phyloP scores from a whole-genome alignment of 2,797 vertebrate genomes.

The Chlorospingus semifuscus region DNA sequence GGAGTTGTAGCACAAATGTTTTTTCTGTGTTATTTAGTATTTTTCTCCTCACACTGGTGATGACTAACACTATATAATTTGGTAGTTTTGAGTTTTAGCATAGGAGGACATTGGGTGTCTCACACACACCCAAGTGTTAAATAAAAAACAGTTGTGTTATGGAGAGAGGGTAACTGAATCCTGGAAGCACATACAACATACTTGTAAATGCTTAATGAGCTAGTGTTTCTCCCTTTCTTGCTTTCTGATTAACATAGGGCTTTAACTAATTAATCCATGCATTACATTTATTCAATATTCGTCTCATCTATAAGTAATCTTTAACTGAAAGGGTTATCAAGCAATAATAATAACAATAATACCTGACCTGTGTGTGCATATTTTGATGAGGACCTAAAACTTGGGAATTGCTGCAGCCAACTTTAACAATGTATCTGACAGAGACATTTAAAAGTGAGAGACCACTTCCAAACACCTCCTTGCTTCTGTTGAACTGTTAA shows the following conservation, averaged over 20 bases:
- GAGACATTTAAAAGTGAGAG: not conserved
- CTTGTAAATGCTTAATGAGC: conserved; percentile 69
- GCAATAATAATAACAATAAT: not conserved
- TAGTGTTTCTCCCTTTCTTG: conserved; percentile 64
- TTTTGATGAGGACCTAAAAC: not conserved
- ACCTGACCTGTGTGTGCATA: not conserved
- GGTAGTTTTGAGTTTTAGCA: not conserved
- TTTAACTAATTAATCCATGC: conserved; percentile 67
- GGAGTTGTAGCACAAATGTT: not conserved
- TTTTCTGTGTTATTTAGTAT: not conserved
- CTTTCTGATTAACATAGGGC: conserved; percentile 56
- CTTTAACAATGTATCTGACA: not conserved
- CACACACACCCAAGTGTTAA: conserved; percentile 43
- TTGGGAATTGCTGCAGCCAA: not conserved
- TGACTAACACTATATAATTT: not conserved
- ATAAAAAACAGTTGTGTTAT: conserved; percentile 60
- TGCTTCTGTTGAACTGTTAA: not conserved
- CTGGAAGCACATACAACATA: conserved; percentile 53
- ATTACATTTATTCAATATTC: conserved; percentile 62
- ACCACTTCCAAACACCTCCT: not conserved
- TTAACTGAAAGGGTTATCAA: not conserved
- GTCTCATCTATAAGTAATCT: conserved; percentile 57
- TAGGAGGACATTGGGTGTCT: not conserved
- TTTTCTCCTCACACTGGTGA: not conserved
- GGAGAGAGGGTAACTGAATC: conserved; percentile 65